These are phyloP conservation scores for Drosophila bocki DNA, from an alignment of 1,140 invertebrate genomes.

Conservation along the genomic window DNA sequence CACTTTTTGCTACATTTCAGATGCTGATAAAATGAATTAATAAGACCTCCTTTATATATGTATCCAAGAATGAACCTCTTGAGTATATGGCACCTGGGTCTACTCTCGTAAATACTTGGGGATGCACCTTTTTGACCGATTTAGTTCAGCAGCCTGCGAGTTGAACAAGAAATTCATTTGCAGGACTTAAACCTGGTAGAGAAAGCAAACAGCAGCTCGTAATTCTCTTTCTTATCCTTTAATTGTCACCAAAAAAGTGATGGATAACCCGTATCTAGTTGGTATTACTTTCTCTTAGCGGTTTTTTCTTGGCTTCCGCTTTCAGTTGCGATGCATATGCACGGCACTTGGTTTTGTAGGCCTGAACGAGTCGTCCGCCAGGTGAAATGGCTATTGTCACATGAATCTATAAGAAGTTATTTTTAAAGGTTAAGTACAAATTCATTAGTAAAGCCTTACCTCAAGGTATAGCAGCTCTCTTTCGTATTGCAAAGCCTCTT, in stretches of 20 bases:
- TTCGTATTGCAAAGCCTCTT: constrained; percentile 71
- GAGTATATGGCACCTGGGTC: neutral
- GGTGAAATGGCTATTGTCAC: constrained; percentile 73
- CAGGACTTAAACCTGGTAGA: neutral
- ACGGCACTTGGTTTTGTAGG: constrained; percentile 74
- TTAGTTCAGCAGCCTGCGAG: constrained; percentile 4
- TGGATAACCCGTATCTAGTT: neutral
- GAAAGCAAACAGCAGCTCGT: neutral
- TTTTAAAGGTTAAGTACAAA: neutral
- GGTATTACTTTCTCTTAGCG: neutral
- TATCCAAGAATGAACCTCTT: neutral
- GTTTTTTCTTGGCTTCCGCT: constrained; percentile 12
- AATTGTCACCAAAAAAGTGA: neutral
- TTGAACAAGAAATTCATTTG: constrained; percentile 20
- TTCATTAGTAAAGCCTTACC: constrained; percentile 21
- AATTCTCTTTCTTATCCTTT: neutral
- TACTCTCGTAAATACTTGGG: too few relatives aligned
- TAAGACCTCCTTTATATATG: constrained; percentile 22
- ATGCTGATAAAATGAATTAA: constrained; percentile 1
- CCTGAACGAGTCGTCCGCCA: constrained; percentile 75
- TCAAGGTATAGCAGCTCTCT: constrained; percentile 69
- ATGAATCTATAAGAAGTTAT: constrained; percentile 61
- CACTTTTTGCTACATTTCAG: too few relatives aligned
- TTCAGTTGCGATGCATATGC: constrained; percentile 57
- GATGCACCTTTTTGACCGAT: too few relatives aligned